Percentiles rank a stretch among this genome's conserved stretches.
Conservation (phyloP, 2,797 vertebrate species). For the Propithecus perrieri region DNA sequence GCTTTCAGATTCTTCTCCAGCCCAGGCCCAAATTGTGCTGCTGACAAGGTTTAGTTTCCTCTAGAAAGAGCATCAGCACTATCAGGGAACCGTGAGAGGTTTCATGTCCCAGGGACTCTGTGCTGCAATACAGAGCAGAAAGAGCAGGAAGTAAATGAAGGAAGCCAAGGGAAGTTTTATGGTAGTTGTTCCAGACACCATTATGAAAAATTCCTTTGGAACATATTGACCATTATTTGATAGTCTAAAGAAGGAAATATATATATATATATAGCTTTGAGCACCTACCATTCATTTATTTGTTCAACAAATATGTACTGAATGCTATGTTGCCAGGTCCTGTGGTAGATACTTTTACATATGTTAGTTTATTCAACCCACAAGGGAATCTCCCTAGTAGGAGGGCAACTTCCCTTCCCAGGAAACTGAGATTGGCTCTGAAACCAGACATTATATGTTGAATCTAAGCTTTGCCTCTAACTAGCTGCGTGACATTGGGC, state of each 20-base stretch:
- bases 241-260: background rate
- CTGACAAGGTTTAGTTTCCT: background rate
- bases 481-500: background rate
- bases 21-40: background rate
- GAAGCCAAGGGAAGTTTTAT: background rate
- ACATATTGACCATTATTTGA: background rate
- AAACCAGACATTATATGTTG: background rate
- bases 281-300: background rate
- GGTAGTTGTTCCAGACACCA: background rate
- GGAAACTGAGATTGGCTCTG: background rate
- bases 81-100: background rate
- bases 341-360: background rate
- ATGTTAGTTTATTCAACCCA: background rate
- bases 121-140: background rate
- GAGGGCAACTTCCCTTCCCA: background rate
- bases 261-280: background rate
- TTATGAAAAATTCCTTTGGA: background rate
- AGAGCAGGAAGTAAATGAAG: background rate
- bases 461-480: constrained; percentile 5
- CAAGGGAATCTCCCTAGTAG: background rate
- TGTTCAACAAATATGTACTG: background rate
- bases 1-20: background rate
- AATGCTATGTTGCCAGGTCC: background rate
- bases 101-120: background rate
- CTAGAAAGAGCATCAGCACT: background rate